Conservation (phyloP, 2,797 vertebrate genomes). For the Sarcophilus harrisii region DNA sequence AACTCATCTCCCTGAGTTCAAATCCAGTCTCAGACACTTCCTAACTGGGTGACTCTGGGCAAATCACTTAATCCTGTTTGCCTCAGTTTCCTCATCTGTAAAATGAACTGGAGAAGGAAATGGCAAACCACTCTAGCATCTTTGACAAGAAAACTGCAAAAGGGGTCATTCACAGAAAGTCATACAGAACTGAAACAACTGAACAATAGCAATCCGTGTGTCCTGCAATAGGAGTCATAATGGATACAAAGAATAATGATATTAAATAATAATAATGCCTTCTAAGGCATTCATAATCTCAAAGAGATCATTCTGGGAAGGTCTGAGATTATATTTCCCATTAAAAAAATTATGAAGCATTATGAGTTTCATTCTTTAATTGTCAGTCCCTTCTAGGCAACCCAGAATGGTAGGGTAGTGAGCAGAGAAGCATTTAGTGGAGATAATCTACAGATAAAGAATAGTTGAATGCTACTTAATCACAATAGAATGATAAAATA, state of each 20-base stretch:
- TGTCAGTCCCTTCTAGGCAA: constrained; percentile 28
- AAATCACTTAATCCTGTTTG: neutral
- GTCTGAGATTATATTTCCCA: neutral
- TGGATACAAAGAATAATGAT: neutral
- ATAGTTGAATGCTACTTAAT: constrained; percentile 71
- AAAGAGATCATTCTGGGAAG: neutral
- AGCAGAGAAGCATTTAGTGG: constrained; percentile 54
- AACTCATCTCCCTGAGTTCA: neutral
- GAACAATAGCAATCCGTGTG: neutral
- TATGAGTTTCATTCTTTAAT: neutral
- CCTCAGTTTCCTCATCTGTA: neutral
- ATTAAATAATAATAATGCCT: neutral
- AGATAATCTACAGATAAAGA: constrained; percentile 67
- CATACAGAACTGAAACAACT: neutral
- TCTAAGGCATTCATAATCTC: neutral
- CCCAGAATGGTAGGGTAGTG: constrained; percentile 24
- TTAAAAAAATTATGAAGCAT: neutral
- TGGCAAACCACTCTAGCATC: neutral
- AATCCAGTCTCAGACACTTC: neutral
- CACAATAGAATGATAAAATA: constrained; percentile 67
- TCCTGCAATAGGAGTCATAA: neutral
- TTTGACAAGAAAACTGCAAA: neutral
- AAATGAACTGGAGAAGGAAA: neutral
- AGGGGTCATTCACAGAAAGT: neutral
- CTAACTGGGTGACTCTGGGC: neutral